Evolutionary conservation across 2,888 invertebrate genomes (phyloP).

Genomic region (Zaprionus lineosus): DNA sequence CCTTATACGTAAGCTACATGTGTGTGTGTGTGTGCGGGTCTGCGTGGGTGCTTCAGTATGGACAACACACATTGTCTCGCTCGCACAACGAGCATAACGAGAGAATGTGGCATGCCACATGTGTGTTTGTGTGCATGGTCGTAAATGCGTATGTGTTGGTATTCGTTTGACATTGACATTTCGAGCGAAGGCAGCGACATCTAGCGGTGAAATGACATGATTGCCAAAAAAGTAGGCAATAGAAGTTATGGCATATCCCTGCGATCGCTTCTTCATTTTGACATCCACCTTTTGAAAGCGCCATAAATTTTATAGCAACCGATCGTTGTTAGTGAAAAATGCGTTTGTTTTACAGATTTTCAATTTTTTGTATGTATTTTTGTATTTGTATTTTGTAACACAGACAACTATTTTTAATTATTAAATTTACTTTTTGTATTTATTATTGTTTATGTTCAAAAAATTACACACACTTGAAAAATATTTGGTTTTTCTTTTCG

Average conservation of each 20-base stretch:
- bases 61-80: conserved; percentile 6
- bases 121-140: neutral
- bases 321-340: conserved; percentile 31
- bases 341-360: conserved; percentile 45
- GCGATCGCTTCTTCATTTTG: neutral
- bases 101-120: too few species aligned
- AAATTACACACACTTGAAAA: conserved; percentile 78
- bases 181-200: conserved; percentile 25
- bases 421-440: conserved; percentile 64
- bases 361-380: conserved; percentile 66
- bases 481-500: conserved; percentile 51
- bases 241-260: neutral
- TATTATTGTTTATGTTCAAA: conserved; percentile 72
- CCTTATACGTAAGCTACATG: too few species aligned
- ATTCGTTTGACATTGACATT: too few species aligned
- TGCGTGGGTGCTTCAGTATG: too few species aligned
- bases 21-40: too few species aligned
- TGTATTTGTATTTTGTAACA: conserved; percentile 71
- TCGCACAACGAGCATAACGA: too few species aligned
- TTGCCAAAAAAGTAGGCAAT: conserved; percentile 47
- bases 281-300: conserved; percentile 46
- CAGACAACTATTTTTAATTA: conserved; percentile 74
- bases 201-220: conserved; percentile 27
- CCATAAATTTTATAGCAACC: conserved; percentile 61
- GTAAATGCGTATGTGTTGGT: neutral